Percentiles rank a stretch among this genome's conserved stretches.
Conservation (phyloP, 1,140 invertebrate genomes). For the Fopius arisanus region DNA sequence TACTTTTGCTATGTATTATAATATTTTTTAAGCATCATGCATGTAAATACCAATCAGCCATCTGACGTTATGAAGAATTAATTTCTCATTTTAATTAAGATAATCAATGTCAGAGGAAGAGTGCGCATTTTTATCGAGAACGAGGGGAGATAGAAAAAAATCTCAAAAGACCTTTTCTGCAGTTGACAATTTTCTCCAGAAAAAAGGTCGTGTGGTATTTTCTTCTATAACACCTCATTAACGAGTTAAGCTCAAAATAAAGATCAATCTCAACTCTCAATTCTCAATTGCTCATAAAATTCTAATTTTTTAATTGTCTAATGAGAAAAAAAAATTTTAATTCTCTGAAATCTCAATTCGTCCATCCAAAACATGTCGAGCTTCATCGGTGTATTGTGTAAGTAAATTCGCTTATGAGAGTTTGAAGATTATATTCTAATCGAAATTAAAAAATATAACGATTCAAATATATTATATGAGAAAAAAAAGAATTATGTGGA, state of each 20-base stretch:
- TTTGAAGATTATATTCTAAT: neutral
- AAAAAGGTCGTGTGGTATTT: too few species aligned
- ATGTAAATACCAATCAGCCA: slow-evolving; percentile 41
- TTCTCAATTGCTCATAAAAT: neutral
- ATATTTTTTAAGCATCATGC: slow-evolving; percentile 50
- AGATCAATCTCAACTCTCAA: neutral
- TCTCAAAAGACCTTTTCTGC: too few species aligned
- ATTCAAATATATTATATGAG: slow-evolving; percentile 22
- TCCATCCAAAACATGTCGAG: slow-evolving; percentile 58
- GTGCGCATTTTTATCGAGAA: neutral
- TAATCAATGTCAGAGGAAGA: neutral
- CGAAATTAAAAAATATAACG: neutral
- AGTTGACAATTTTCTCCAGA: too few species aligned
- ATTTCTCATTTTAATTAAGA: neutral
- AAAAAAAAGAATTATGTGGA: slow-evolving; percentile 30
- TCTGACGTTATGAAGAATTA: neutral
- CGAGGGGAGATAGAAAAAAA: too few species aligned
- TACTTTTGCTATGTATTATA: slow-evolving; percentile 52
- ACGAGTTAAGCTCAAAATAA: too few species aligned
- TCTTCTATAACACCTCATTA: too few species aligned
- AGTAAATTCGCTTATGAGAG: slow-evolving; percentile 29
- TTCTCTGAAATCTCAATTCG: slow-evolving; percentile 43
- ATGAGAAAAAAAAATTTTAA: neutral
- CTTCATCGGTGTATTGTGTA: slow-evolving; percentile 51
- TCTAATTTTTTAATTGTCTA: neutral